Percentiles rank a stretch among this genome's conserved stretches.
Evolutionary conservation across 2,888 invertebrate species (phyloP).

Genomic region (Sepioteuthis lessoniana): DNA sequence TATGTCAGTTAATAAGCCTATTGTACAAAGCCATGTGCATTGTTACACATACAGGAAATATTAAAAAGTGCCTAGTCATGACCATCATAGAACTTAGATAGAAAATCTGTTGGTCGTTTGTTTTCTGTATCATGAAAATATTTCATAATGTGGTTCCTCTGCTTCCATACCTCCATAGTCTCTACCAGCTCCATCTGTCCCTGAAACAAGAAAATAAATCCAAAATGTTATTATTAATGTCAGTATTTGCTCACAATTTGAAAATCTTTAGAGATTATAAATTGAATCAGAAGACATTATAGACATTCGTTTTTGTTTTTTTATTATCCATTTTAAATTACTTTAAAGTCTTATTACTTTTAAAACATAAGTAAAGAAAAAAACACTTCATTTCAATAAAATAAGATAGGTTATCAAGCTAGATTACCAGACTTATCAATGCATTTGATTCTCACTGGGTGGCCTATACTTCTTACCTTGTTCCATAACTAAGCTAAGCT

Average conservation of each 20-base stretch:
- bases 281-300: too few species aligned
- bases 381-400: too few species aligned
- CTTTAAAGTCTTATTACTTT: too few species aligned
- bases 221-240: background rate
- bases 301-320: too few species aligned
- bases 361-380: too few species aligned
- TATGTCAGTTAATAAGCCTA: background rate
- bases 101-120: conserved; percentile 90
- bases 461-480: too few species aligned
- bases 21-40: background rate
- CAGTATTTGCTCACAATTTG: background rate
- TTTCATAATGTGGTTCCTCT: conserved; percentile 89
- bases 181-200: conserved; percentile 94
- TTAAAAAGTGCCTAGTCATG: conserved; percentile 66
- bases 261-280: too few species aligned
- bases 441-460: too few species aligned
- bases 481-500: too few species aligned
- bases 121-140: conserved; percentile 90
- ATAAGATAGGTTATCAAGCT: too few species aligned
- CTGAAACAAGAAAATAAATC: conserved; percentile 56
- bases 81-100: conserved; percentile 90
- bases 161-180: conserved; percentile 89
- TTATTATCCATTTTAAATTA: too few species aligned
- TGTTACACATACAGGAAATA: background rate
- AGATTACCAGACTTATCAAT: too few species aligned